A percentile compares a stretch with the other conserved stretches of the same genome.
Conservation (phyloP, 2,888 invertebrate genomes). For the Papilio protenor region DNA sequence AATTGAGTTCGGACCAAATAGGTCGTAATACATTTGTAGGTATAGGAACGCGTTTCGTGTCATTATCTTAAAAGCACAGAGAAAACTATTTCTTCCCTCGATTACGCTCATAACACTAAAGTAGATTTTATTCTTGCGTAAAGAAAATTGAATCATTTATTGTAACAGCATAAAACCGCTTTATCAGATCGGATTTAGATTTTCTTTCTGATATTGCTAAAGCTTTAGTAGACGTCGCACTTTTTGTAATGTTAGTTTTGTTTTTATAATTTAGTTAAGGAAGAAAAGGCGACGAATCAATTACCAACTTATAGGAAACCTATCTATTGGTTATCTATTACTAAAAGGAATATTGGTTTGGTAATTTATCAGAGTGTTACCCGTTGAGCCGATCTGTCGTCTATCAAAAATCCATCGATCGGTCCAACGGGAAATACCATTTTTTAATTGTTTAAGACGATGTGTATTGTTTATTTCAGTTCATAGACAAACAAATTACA, state of each 20-base stretch:
- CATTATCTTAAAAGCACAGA: conserved; percentile 84
- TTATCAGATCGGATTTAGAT: conserved; percentile 76
- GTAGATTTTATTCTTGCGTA: conserved; percentile 30
- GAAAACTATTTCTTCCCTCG: conserved; percentile 81
- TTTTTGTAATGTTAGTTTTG: background rate
- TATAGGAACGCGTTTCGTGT: conserved; percentile 82
- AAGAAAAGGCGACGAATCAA: background rate
- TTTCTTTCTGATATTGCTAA: conserved; percentile 10
- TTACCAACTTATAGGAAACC: background rate
- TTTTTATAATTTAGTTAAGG: background rate
- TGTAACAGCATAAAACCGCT: conserved; percentile 79
- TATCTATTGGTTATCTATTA: too few relatives aligned
- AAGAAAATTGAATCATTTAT: conserved; percentile 78
- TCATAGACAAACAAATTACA: background rate
- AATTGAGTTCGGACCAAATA: conserved; percentile 53
- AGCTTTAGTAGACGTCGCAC: background rate
- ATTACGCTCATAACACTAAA: conserved; percentile 80
- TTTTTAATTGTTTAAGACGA: background rate
- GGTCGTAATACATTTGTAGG: conserved; percentile 79
- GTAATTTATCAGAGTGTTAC: background rate
- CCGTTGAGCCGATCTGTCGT: background rate
- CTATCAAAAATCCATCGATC: background rate
- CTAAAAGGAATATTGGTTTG: too few relatives aligned
- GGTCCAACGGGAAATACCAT: too few relatives aligned
- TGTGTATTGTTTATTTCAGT: background rate